Evolutionary conservation across 2,113 vertebrate genomes (phyloP).

Genomic region (Pao palembangensis): DNA sequence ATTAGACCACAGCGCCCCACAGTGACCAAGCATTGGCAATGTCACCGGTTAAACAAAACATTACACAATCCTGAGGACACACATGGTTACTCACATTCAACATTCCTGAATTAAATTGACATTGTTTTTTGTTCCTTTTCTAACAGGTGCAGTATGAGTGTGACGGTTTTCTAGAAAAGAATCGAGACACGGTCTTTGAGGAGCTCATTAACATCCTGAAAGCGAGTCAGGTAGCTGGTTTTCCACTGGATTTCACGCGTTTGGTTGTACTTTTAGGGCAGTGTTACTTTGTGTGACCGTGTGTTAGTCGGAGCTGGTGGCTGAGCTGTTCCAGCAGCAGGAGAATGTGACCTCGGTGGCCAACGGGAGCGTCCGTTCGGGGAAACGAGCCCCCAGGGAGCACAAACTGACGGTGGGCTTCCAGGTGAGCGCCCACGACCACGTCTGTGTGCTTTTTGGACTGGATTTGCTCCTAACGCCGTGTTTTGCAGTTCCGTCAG

Average conservation of each 20-base stretch:
- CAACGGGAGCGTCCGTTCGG: conserved; percentile 55
- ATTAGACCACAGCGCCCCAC: too few species aligned
- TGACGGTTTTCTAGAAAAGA: conserved; percentile 78
- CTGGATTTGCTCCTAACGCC: not conserved
- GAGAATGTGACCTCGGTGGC: conserved; percentile 25
- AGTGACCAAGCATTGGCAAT: too few species aligned
- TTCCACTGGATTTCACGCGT: not conserved
- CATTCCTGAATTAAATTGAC: too few species aligned
- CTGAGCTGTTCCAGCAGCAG: conserved; percentile 75
- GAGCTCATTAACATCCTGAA: conserved; percentile 80
- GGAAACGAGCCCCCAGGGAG: conserved; percentile 66
- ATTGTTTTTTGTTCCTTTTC: not conserved
- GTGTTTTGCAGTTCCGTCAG: conserved; percentile 72
- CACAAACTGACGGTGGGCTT: conserved; percentile 75
- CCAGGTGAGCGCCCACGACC: conserved; percentile 65
- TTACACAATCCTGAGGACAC: too few species aligned
- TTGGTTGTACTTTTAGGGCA: not conserved
- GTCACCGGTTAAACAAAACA: too few species aligned
- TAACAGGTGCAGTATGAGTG: conserved; percentile 79
- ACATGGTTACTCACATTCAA: too few species aligned
- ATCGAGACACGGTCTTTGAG: conserved; percentile 75
- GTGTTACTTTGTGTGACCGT: not conserved
- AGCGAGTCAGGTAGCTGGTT: conserved; percentile 77
- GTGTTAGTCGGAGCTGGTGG: conserved; percentile 73
- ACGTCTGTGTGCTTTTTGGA: not conserved